Evolutionary conservation across 2,888 invertebrate species (phyloP).

Genomic region (Cyclophora albipunctata): DNA sequence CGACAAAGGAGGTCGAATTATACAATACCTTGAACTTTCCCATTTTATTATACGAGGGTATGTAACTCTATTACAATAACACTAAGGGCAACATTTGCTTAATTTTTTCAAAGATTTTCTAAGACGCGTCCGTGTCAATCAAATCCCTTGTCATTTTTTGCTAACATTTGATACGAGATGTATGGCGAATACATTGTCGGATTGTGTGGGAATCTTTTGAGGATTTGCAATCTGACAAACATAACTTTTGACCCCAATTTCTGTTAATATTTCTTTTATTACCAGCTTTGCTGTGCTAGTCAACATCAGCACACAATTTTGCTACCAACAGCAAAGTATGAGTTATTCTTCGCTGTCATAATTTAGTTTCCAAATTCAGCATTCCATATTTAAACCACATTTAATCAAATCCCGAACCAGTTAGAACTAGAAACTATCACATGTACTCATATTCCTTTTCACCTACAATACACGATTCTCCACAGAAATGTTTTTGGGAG

Average conservation of each 20-base stretch:
- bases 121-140: slow-evolving; percentile 40
- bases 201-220: slow-evolving; percentile 14
- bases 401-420: too few species aligned
- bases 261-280: too few species aligned
- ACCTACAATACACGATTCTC: slow-evolving; percentile 8
- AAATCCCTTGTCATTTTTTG: slow-evolving; percentile 34
- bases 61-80: too few species aligned
- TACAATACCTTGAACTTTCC: slow-evolving; percentile 36
- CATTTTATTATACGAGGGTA: slow-evolving; percentile 16
- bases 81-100: too few species aligned
- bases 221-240: neutral
- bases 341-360: too few species aligned
- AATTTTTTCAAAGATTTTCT: slow-evolving; percentile 21
- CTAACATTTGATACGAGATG: slow-evolving; percentile 38
- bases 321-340: too few species aligned
- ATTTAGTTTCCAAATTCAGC: too few species aligned
- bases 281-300: too few species aligned
- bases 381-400: too few species aligned
- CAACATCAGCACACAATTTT: too few species aligned
- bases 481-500: slow-evolving; percentile 8
- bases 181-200: slow-evolving; percentile 8
- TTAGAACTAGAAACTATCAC: too few species aligned
- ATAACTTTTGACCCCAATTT: too few species aligned
- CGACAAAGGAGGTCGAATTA: slow-evolving; percentile 26
- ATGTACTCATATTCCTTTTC: slow-evolving; percentile 5